Evolutionary conservation across 1,140 invertebrate genomes (phyloP).

Genomic region (Aphaenogaster rudis): DNA sequence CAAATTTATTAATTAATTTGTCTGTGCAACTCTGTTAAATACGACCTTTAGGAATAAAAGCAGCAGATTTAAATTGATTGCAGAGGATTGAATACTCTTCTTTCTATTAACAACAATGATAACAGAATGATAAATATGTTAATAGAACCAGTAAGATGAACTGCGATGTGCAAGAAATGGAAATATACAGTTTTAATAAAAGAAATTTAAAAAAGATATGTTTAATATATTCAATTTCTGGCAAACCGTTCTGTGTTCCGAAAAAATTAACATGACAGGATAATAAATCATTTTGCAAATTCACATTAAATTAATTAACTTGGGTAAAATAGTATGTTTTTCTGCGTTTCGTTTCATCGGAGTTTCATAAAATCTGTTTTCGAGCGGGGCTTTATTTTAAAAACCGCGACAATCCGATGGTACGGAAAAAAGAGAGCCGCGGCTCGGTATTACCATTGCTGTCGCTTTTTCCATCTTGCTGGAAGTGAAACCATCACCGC

Average conservation of each 20-base stretch:
- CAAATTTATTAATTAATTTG: not conserved
- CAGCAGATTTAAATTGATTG: not conserved
- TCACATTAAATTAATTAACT: not conserved
- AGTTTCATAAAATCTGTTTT: slow-evolving; percentile 2
- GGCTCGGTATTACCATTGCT: not conserved
- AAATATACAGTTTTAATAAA: not conserved
- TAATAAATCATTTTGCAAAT: slow-evolving; percentile 20
- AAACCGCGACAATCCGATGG: not conserved
- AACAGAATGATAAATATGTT: not conserved
- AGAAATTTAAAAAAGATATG: not conserved
- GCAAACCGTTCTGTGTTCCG: not conserved
- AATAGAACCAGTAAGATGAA: not conserved
- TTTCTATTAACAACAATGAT: not conserved
- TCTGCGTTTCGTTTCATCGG: not conserved
- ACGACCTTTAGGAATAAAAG: not conserved
- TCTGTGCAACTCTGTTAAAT: not conserved
- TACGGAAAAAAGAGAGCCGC: not conserved
- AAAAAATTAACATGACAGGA: not conserved
- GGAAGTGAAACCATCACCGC: not conserved
- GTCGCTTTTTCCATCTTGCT: slow-evolving; percentile 15
- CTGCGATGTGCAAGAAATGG: not conserved
- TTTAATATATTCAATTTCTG: slow-evolving; percentile 1
- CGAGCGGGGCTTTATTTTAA: not conserved
- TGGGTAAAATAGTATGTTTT: not conserved
- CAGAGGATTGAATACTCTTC: not conserved